Evolutionary conservation across 2,888 invertebrate genomes (phyloP).

Genomic region (Phortica okadai): DNA sequence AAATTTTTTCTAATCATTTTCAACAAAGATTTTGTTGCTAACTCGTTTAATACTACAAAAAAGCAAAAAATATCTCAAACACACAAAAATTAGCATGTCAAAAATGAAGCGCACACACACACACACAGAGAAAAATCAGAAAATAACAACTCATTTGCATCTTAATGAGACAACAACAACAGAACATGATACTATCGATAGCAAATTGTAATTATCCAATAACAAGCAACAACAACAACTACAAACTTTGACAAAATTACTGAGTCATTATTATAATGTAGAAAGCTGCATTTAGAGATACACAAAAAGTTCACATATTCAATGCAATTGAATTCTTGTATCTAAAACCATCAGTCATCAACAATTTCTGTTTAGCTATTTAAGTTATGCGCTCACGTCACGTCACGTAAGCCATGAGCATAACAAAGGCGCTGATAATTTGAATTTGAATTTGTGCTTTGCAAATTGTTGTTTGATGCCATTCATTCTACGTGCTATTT

Average conservation of each 20-base stretch:
- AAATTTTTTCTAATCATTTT: too few species aligned
- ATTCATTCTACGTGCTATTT: not conserved
- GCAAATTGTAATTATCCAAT: not conserved
- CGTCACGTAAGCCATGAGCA: conserved; percentile 2
- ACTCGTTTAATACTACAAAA: too few species aligned
- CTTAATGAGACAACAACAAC: too few species aligned
- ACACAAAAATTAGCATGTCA: too few species aligned
- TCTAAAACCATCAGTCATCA: not conserved
- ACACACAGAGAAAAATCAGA: too few species aligned
- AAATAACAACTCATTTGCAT: too few species aligned
- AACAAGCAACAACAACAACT: not conserved
- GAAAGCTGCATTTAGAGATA: not conserved
- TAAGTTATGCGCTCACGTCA: not conserved
- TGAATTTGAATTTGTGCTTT: not conserved
- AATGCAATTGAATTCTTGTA: not conserved
- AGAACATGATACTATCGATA: too few species aligned
- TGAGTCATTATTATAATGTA: not conserved
- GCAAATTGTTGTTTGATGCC: not conserved
- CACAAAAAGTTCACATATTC: too few species aligned
- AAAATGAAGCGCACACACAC: too few species aligned
- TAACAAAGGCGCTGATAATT: not conserved
- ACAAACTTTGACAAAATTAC: not conserved
- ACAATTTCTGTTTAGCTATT: not conserved
- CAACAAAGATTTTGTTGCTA: too few species aligned
- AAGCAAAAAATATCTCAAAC: too few species aligned